Conservation (phyloP, 2,888 invertebrate species). For the Gandaritis pyraliata region DNA sequence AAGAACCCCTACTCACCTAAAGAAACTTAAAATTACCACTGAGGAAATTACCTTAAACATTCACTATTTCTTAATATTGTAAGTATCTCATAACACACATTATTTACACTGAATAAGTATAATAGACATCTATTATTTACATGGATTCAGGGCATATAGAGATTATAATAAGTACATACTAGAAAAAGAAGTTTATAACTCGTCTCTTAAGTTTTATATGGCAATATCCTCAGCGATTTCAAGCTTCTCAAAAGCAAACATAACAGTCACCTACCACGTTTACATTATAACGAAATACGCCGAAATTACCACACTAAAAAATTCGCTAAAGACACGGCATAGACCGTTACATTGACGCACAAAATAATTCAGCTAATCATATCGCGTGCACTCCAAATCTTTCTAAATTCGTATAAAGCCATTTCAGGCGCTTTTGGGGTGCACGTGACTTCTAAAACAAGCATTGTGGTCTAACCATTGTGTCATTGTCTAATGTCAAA, state of each 20-base stretch:
- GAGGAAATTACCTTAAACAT: constrained; percentile 42
- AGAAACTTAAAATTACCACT: constrained; percentile 42
- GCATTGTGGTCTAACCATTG: constrained; percentile 77
- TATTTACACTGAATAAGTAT: constrained; percentile 36
- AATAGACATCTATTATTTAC: constrained; percentile 40
- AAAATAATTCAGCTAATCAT: constrained; percentile 49
- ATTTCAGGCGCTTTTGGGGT: constrained; percentile 55
- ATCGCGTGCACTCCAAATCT: constrained; percentile 60
- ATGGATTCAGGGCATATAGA: constrained; percentile 33
- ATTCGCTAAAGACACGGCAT: constrained; percentile 73
- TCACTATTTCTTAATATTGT: constrained; percentile 13
- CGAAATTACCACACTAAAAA: constrained; percentile 78
- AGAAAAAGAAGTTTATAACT: constrained; percentile 35
- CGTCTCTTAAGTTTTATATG: constrained; percentile 28
- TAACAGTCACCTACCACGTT: constrained; percentile 71
- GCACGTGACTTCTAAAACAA: constrained; percentile 61
- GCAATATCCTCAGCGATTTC: constrained; percentile 51
- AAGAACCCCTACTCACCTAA: constrained; percentile 26
- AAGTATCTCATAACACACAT: constrained; percentile 34
- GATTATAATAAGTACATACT: constrained; percentile 30
- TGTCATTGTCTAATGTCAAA: constrained; percentile 55
- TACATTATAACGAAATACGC: constrained; percentile 72
- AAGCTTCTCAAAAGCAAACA: constrained; percentile 66
- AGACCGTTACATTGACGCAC: constrained; percentile 60
- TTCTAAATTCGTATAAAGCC: constrained; percentile 69